Base-by-base conservation (phyloP, 2,113 vertebrate species). In the Melanotaenia duboulayi region DNA sequence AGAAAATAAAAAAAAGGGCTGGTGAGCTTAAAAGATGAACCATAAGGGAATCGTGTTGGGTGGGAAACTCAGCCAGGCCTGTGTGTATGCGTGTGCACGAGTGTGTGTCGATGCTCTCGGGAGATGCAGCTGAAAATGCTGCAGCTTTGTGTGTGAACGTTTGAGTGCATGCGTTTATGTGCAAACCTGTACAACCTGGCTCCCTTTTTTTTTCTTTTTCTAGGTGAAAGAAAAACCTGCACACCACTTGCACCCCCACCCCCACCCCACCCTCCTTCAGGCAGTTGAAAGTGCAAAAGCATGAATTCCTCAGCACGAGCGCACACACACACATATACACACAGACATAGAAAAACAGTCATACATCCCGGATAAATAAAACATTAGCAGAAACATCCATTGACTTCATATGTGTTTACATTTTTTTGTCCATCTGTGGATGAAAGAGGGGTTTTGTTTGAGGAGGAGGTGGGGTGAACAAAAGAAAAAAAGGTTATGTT, bases 1-100 rank as follows among this genome's bases (percentile, higher is more conserved):
- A 78, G 85, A 88, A 60, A 85, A 28, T 58, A 76, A 71, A 79
- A 71, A 77, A 20, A 16, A 78, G 70, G 70, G 57, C 39, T 71
- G 68, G 65, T 62, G 63, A 79, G 82, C 78, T 71, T 74, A 56
- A 89, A 86, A 72, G 70, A 75, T 25, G 64, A 63, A 71, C 65
- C 71, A 35, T 58, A 49, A 78, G 64, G 67, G 40, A 67, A 46
- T 32, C 73, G 25, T 56, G 68, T 77, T 76, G 77, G 77, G 78
- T 37, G 63, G 76, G 70, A 35, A 69, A 83, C 80, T 80, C 55
- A n/a, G n/a, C n/a, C n/a, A 75, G 78, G 77, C 79, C 37, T 24
- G 54, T 52, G n/a, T n/a, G n/a, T 58, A n/a, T 63, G 32, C 55
- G 65, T 19, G 74, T 48, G 42, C 66, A 56, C 56, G 65, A 28